phyloP scores from a whole-genome alignment of 30 jellyfish, hydroid and myxozoan species.

The Hydractinia symbiolongicarpus region DNA sequence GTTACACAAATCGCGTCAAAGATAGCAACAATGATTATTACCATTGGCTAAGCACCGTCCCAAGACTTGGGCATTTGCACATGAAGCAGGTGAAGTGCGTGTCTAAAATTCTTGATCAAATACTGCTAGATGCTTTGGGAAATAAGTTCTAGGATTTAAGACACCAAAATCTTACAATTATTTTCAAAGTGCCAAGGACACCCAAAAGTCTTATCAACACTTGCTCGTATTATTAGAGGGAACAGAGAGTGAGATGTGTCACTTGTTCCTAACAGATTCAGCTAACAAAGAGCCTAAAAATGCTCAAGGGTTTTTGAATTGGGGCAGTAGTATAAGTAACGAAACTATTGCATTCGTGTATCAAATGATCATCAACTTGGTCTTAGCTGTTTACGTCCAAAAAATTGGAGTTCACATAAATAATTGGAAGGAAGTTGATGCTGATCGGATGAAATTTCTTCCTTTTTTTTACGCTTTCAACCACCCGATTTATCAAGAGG shows the following conservation, averaged over 20 bases:
- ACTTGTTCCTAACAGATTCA: not conserved
- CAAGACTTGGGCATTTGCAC: constrained; percentile 4
- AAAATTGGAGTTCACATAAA: not conserved
- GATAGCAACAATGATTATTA: not conserved
- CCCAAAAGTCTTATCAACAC: not conserved
- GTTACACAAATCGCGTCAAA: not conserved
- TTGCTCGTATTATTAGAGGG: not conserved
- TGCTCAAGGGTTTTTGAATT: not conserved
- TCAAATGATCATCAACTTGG: not conserved
- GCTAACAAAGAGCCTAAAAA: not conserved
- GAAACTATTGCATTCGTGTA: not conserved
- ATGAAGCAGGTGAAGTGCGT: not conserved
- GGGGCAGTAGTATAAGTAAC: not conserved
- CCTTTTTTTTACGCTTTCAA: not conserved
- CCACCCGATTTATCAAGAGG: not conserved
- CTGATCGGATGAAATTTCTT: not conserved
- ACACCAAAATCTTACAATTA: not conserved
- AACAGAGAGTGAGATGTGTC: not conserved
- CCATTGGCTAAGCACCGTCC: not conserved
- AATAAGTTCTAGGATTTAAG: not conserved
- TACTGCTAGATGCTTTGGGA: not conserved
- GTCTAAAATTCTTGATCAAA: not conserved
- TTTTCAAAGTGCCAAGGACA: not conserved
- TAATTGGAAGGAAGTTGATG: not conserved
- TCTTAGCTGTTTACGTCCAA: not conserved